A percentile compares a stretch with the other conserved stretches of the same genome.
phyloP scores from a whole-genome alignment of 2,797 vertebrate genomes.

The Pipistrellus kuhlii region DNA sequence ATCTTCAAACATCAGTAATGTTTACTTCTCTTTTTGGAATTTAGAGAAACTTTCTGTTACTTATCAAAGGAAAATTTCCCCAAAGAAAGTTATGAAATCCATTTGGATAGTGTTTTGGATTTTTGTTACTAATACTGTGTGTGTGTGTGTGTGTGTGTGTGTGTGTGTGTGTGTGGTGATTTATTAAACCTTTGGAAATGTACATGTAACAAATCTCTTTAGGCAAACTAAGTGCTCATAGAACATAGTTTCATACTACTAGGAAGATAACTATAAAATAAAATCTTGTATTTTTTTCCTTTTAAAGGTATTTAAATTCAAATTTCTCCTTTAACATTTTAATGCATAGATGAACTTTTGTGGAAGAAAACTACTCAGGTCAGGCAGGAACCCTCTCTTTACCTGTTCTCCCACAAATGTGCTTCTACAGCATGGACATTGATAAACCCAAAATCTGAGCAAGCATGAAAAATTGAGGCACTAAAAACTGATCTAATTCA shows the following conservation, averaged over 20 bases:
- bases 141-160: not conserved
- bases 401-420: not conserved
- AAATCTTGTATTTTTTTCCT: not conserved
- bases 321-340: slow-evolving; percentile 2
- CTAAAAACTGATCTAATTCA: slow-evolving; percentile 69
- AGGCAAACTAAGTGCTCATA: not conserved
- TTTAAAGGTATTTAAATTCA: not conserved
- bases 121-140: not conserved
- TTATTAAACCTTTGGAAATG: slow-evolving; percentile 4
- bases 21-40: not conserved
- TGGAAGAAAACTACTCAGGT: slow-evolving; percentile 44
- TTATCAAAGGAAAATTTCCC: not conserved
- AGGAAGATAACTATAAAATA: not conserved
- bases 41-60: not conserved
- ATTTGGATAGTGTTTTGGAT: not conserved
- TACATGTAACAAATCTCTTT: not conserved
- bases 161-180: not conserved
- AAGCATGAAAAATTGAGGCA: slow-evolving; percentile 4
- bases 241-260: not conserved
- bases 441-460: not conserved
- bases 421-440: not conserved
- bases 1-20: not conserved
- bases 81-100: not conserved
- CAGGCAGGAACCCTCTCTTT: slow-evolving; percentile 41
- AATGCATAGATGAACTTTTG: not conserved